Conservation (phyloP, 37 sponge, comb jelly and placozoan genomes). For the Bolinopsis microptera region DNA sequence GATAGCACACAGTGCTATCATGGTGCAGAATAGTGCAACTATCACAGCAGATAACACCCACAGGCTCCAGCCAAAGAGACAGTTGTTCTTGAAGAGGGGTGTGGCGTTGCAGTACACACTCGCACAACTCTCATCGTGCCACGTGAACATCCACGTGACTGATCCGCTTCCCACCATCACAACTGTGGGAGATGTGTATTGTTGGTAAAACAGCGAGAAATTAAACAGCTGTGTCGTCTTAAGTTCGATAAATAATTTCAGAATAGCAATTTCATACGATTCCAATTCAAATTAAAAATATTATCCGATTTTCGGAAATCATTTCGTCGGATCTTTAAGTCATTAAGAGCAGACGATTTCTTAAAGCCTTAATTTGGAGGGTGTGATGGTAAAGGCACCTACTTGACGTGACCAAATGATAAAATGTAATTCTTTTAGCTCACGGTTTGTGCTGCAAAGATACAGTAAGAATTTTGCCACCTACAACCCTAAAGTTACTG, state of each 20-base stretch:
- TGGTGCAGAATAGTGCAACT: conserved; percentile 22
- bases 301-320: too few relatives aligned
- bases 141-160: conserved; percentile 58
- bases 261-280: too few relatives aligned
- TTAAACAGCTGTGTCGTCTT: too few relatives aligned
- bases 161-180: conserved; percentile 10
- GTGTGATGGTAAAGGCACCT: not conserved
- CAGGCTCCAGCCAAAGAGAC: conserved; percentile 52
- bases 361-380: too few relatives aligned
- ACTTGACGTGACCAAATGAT: not conserved
- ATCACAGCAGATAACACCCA: conserved; percentile 36
- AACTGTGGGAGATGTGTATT: conserved; percentile 4
- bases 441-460: not conserved
- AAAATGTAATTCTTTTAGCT: not conserved
- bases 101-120: conserved; percentile 53
- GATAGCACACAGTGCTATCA: conserved; percentile 53
- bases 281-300: too few relatives aligned
- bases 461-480: not conserved
- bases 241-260: too few relatives aligned
- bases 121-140: conserved; percentile 53
- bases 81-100: conserved; percentile 61
- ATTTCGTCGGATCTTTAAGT: too few relatives aligned
- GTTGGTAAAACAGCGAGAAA: too few relatives aligned
- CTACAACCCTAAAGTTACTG: not conserved
- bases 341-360: too few relatives aligned